Percentiles rank a stretch among this genome's conserved stretches.
Evolutionary conservation across 2,888 invertebrate genomes (phyloP).

Genomic region (Netelia inedita): DNA sequence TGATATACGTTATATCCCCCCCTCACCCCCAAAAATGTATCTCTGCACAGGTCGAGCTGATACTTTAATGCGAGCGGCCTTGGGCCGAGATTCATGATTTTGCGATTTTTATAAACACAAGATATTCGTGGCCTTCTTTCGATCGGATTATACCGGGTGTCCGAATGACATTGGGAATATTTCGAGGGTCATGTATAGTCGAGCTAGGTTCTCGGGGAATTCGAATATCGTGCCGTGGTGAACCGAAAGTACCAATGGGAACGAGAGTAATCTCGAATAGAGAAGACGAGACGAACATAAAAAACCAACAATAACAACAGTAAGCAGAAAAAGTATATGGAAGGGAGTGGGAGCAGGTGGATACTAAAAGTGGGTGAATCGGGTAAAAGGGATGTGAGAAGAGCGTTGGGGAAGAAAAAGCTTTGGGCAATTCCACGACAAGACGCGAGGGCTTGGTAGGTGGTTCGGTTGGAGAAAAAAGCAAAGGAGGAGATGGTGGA

Average conservation of each 20-base stretch:
- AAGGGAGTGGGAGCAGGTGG: background rate
- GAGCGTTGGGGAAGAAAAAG: slow-evolving; percentile 13
- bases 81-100: too few species aligned
- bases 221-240: slow-evolving; percentile 10
- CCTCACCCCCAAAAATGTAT: too few species aligned
- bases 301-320: background rate
- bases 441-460: background rate
- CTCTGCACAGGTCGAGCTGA: too few species aligned
- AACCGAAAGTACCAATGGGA: slow-evolving; percentile 27
- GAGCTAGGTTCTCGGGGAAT: background rate
- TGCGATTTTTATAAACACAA: too few species aligned
- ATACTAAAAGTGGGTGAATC: background rate
- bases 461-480: slow-evolving; percentile 25
- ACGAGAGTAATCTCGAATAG: background rate
- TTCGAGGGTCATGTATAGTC: background rate
- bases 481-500: slow-evolving; percentile 14
- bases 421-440: slow-evolving; percentile 4
- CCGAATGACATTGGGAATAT: slow-evolving; percentile 28
- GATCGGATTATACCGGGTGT: background rate
- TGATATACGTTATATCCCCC: background rate
- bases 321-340: background rate
- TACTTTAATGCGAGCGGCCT: too few species aligned
- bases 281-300: background rate
- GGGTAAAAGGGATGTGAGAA: background rate
- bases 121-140: background rate